Conservation (phyloP, 2,113 vertebrate species). For the Raja brachyura region DNA sequence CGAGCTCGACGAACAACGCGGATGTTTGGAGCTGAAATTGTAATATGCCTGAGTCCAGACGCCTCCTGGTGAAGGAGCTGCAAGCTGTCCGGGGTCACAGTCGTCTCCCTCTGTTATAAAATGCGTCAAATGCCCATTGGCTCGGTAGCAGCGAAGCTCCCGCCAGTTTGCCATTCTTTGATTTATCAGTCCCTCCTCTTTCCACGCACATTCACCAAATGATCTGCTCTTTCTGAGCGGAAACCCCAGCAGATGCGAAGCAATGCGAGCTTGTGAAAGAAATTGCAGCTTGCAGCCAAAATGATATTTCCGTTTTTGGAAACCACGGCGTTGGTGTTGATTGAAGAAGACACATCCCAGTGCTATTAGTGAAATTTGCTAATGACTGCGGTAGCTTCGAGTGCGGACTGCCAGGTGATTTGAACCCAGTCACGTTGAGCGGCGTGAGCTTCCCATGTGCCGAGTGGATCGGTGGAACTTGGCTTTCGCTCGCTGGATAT, state of each 20-base stretch:
- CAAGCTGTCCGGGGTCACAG: neutral
- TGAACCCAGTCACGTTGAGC: neutral
- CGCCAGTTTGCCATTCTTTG: neutral
- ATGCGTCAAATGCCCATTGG: neutral
- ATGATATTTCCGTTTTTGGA: no score
- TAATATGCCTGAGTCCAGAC: neutral
- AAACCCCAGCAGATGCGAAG: neutral
- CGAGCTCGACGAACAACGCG: neutral
- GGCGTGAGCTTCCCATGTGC: neutral
- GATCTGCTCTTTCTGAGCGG: neutral
- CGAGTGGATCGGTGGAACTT: neutral
- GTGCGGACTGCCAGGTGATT: neutral
- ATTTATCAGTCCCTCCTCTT: no score
- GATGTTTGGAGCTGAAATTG: neutral
- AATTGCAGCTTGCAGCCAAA: neutral
- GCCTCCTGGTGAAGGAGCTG: neutral
- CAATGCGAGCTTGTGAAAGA: neutral
- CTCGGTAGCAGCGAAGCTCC: neutral
- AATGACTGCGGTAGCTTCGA: neutral
- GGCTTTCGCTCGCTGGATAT: neutral
- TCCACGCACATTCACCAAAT: neutral
- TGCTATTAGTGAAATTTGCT: neutral
- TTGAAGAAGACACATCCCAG: neutral
- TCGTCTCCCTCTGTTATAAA: neutral
- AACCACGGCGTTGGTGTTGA: neutral